These are phyloP conservation scores for Saturnia japonica DNA, from an alignment of 2,888 invertebrate genomes.

Conservation along the genomic window DNA sequence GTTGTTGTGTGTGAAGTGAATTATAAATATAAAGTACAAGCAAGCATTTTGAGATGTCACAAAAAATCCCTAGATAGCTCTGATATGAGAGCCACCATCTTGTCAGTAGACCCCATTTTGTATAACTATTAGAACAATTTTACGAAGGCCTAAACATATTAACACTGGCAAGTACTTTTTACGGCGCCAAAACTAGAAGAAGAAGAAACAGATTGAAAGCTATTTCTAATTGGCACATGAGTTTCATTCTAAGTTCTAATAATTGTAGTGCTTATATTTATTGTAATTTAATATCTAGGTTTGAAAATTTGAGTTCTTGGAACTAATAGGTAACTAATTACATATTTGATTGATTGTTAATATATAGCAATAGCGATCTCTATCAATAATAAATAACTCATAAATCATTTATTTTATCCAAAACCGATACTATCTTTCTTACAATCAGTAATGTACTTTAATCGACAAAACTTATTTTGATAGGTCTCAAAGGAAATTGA, in stretches of 20 bases:
- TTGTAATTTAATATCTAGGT: neutral
- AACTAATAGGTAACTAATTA: too few species aligned
- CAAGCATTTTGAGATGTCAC: too few species aligned
- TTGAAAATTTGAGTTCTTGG: neutral
- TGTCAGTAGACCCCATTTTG: too few species aligned
- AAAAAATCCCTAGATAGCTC: too few species aligned
- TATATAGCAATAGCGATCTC: neutral
- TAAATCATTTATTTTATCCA: conserved; percentile 19
- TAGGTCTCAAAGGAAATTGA: neutral
- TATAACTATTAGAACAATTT: too few species aligned
- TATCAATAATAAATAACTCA: conserved; percentile 11
- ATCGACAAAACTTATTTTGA: neutral
- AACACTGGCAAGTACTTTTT: too few species aligned
- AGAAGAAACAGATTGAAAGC: too few species aligned
- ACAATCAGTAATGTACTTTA: neutral
- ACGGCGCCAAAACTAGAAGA: neutral
- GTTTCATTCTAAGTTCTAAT: neutral
- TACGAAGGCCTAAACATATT: too few species aligned
- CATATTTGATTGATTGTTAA: neutral
- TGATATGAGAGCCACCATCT: too few species aligned
- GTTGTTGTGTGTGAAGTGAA: too few species aligned
- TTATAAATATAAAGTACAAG: too few species aligned
- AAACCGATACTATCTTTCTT: neutral
- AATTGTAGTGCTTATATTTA: neutral
- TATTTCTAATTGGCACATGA: too few species aligned